Conservation (phyloP, 2,113 vertebrate genomes). For the Cathartes aura region DNA sequence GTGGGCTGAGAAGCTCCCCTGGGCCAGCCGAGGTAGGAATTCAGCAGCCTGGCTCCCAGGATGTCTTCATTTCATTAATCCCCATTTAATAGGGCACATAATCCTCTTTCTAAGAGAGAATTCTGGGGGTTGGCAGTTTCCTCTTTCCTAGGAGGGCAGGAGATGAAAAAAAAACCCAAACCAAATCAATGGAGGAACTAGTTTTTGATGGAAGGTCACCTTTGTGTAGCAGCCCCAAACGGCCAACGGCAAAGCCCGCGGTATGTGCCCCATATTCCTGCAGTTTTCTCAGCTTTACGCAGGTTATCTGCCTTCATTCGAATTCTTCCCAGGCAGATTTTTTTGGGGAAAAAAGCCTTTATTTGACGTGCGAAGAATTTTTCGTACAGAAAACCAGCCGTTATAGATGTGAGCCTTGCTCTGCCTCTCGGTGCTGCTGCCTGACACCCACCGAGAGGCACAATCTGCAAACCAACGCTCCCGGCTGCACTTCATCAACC, state of each 20-base stretch:
- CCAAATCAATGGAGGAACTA: rapidly evolving
- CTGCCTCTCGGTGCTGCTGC: neutral
- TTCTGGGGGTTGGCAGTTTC: neutral
- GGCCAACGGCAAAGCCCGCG: neutral
- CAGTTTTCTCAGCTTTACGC: neutral
- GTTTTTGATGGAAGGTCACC: neutral
- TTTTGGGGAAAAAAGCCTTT: rapidly evolving
- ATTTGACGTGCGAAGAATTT: neutral
- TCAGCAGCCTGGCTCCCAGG: neutral
- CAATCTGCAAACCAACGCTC: neutral
- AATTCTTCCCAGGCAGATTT: neutral
- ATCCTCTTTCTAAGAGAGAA: neutral
- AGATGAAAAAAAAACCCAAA: neutral
- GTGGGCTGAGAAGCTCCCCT: neutral
- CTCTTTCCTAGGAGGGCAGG: neutral
- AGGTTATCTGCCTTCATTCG: rapidly evolving
- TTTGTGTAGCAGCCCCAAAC: rapidly evolving
- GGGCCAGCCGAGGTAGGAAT: neutral
- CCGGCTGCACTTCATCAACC: neutral
- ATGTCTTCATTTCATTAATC: neutral
- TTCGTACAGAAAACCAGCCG: neutral
- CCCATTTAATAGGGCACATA: neutral
- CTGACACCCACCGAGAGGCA: neutral
- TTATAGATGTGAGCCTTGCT: neutral
- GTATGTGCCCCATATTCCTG: neutral